Conservation (phyloP, 1,140 invertebrate species). For the Drosophila burlai region DNA sequence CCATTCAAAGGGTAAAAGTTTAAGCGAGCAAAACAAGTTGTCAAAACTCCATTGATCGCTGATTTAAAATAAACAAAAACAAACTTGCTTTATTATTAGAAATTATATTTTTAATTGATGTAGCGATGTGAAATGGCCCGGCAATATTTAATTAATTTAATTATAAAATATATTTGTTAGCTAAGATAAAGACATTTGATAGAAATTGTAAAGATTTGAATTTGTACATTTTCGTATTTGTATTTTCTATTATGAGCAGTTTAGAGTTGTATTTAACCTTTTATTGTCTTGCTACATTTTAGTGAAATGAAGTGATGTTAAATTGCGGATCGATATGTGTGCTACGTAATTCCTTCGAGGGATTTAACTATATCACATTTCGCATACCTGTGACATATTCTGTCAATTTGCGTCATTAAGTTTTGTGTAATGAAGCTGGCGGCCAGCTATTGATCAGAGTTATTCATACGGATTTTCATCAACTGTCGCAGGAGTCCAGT, state of each 20-base stretch:
- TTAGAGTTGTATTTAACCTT: neutral
- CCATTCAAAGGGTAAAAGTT: conserved; percentile 1
- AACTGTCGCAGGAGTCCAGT: conserved; percentile 1
- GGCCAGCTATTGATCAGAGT: conserved; percentile 23
- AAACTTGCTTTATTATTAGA: neutral
- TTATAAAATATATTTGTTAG: neutral
- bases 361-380: conserved; percentile 1
- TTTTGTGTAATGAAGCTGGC: neutral
- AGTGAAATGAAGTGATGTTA: neutral
- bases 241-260: neutral
- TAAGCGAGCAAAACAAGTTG: neutral
- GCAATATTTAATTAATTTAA: neutral
- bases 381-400: neutral
- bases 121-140: neutral
- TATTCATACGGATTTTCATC: conserved; percentile 22
- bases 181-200: no score
- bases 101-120: neutral
- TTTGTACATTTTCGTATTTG: neutral
- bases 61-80: neutral
- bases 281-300: neutral
- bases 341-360: neutral
- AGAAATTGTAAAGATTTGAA: no score
- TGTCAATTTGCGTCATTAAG: conserved; percentile 13
- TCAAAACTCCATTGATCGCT: neutral
- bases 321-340: neutral